Base-by-base conservation (phyloP, 2,797 vertebrate genomes). In the Pygocentrus nattereri region DNA sequence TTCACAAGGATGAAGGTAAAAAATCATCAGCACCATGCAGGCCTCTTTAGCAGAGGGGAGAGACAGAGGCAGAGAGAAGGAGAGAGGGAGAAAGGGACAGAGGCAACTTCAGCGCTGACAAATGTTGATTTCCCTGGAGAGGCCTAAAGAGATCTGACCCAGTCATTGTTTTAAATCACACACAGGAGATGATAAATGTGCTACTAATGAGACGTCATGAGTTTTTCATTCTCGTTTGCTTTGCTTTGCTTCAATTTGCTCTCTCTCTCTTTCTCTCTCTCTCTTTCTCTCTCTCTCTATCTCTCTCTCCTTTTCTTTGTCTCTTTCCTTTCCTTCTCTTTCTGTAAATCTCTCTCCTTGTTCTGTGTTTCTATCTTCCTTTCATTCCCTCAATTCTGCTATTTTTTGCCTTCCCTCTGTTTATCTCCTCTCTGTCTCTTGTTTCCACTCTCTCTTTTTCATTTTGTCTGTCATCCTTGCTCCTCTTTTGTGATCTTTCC, bases 61-160 rank as follows among this genome's bases (percentile, higher is more conserved):
- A 64, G n/a, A 69, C 67, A 69, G 41, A 69, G 44, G 47, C 41
- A 49, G 67, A 70, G 34, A 69, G 21, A 69, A 65, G 38, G 62
- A 19, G 65, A 44, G 34, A 68, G 27, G 21, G 30, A 65, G 62
- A 65, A 31, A 23, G 31, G n/a, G 34, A 41, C 30, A 38, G 44
- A 50, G 44, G 88, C 85, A 84, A 87, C 88, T 92, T 94, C 91
- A 90, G 90, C 90, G 88, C 90, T 94, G 93, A 94, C 92, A 94
- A 94, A 94, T 94, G 93, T 91, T 95, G 94, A 95, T 95, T 95
- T 95, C 94, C 94, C 94, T 88, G 44, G 93, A 93, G 94, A 93
- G 94, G 93, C 92, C 92, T 92, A 93, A 93, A 94, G 93, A 93
- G 94, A 95, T 94, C 93, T 95, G 94, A 94, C 94, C 93, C 91